phyloP scores from a whole-genome alignment of 1,140 invertebrate genomes.

The Bombus affinis region DNA sequence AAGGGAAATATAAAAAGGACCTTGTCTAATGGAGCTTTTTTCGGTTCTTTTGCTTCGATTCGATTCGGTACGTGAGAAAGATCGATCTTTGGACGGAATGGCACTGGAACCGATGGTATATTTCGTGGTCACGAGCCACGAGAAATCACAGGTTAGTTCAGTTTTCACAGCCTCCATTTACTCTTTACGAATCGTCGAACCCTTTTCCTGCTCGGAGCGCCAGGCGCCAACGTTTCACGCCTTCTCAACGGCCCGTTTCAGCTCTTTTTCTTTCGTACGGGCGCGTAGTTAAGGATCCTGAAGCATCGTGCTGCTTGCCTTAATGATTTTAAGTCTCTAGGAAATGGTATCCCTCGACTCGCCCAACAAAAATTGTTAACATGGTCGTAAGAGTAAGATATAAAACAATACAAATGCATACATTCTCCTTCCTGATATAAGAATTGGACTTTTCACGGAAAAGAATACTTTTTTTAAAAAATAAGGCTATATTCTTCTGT shows the following conservation, averaged over 20 bases:
- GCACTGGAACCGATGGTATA: slow-evolving; percentile 11
- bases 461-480: too few relatives aligned
- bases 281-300: slow-evolving; percentile 34
- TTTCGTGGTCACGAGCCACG: slow-evolving; percentile 38
- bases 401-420: background rate
- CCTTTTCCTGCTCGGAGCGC: slow-evolving; percentile 71
- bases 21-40: background rate
- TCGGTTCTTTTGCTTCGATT: slow-evolving; percentile 1
- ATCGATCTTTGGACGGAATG: background rate
- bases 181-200: slow-evolving; percentile 64
- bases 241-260: slow-evolving; percentile 50
- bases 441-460: too few relatives aligned
- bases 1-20: background rate
- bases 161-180: slow-evolving; percentile 64
- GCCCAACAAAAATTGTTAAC: background rate
- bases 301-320: slow-evolving; percentile 37
- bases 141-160: slow-evolving; percentile 38
- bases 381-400: too few relatives aligned
- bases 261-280: slow-evolving; percentile 51
- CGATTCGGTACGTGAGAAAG: background rate
- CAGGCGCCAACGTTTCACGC: slow-evolving; percentile 77
- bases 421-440: background rate
- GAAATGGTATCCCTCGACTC: slow-evolving; percentile 23
- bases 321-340: slow-evolving; percentile 46
- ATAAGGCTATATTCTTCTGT: too few relatives aligned